Conservation (phyloP, 2,888 invertebrate species). For the Nesidiocoris tenuis region DNA sequence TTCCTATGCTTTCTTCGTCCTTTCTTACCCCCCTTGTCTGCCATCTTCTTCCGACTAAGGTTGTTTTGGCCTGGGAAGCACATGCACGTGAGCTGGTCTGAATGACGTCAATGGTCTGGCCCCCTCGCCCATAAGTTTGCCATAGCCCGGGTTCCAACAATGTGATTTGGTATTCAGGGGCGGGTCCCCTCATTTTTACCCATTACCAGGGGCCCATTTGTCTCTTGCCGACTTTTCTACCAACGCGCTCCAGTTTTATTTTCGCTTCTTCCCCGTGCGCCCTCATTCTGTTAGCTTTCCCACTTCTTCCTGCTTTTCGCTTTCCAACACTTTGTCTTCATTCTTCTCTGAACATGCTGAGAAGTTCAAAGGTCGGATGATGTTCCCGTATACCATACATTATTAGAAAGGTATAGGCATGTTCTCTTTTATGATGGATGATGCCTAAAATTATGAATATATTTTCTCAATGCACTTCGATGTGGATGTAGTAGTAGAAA, state of each 20-base stretch:
- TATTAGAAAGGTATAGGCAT: too few species aligned
- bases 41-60: neutral
- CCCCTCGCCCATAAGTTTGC: neutral
- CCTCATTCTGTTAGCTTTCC: conserved; percentile 4
- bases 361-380: neutral
- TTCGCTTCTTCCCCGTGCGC: neutral
- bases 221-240: conserved; percentile 33
- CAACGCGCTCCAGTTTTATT: neutral
- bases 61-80: conserved; percentile 12
- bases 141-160: neutral
- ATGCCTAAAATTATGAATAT: too few species aligned
- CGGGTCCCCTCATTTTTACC: conserved; percentile 44
- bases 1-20: neutral
- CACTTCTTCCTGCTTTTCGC: conserved; percentile 17
- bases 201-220: conserved; percentile 44
- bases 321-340: conserved; percentile 43
- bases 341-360: conserved; percentile 25
- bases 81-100: conserved; percentile 37
- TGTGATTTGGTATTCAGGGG: conserved; percentile 44
- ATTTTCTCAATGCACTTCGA: too few species aligned
- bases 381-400: too few species aligned
- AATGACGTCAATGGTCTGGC: conserved; percentile 37
- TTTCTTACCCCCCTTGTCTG: neutral
- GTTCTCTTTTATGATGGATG: too few species aligned
- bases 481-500: too few species aligned